Conservation (phyloP, 1,140 invertebrate genomes). For the Eumeta japonica region DNA sequence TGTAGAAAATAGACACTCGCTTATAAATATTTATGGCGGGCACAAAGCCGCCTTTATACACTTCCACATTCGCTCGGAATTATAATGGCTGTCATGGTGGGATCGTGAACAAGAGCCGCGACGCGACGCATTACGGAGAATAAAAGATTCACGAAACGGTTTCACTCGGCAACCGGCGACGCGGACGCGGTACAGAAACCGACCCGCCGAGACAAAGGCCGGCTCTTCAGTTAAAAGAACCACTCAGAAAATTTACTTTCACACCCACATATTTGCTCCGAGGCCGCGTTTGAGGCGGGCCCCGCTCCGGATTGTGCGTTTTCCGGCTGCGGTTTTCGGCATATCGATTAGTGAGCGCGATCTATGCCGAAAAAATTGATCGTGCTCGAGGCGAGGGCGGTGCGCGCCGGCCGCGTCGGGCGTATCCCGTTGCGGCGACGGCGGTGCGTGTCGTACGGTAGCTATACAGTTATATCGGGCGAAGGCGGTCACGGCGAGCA, state of each 20-base stretch:
- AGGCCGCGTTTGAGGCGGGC: too few species aligned
- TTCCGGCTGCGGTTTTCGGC: conserved; percentile 17
- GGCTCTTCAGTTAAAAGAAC: too few species aligned
- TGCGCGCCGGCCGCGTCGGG: conserved; percentile 7
- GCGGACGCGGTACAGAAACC: conserved; percentile 32
- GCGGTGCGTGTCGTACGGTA: conserved; percentile 31
- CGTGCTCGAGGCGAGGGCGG: conserved; percentile 13
- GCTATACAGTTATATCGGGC: conserved; percentile 35
- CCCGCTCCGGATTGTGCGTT: too few species aligned
- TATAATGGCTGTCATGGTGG: conserved; percentile 51
- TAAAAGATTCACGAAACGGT: conserved; percentile 44
- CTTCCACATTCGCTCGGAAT: conserved; percentile 50
- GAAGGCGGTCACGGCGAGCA: conserved; percentile 28
- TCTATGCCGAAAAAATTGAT: conserved; percentile 26
- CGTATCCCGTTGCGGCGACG: conserved; percentile 29
- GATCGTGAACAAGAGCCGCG: conserved; percentile 48
- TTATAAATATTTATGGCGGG: conserved; percentile 52
- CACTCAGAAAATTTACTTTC: conserved; percentile 22
- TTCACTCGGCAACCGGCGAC: conserved; percentile 45
- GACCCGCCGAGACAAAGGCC: conserved; percentile 14
- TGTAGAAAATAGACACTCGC: conserved; percentile 45
- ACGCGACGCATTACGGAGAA: conserved; percentile 43
- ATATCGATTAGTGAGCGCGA: conserved; percentile 22
- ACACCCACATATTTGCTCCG: too few species aligned
- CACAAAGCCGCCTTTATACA: conserved; percentile 48